phyloP scores from a whole-genome alignment of 2,888 invertebrate species.

The Drosophila percnosoma region DNA sequence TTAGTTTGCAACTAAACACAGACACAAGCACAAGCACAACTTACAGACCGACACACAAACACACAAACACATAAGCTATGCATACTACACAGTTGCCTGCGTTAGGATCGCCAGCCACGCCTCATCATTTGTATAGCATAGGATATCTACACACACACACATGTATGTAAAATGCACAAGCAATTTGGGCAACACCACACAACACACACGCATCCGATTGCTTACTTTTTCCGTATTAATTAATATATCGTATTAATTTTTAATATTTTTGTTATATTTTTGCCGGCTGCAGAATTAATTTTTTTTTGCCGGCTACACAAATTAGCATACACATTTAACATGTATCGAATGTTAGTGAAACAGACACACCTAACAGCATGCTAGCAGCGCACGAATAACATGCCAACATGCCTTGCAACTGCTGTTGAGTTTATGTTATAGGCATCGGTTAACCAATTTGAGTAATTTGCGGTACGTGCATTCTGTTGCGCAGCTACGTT shows the following conservation, averaged over 20 bases:
- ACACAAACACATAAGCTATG: not conserved
- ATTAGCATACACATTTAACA: conserved; percentile 29
- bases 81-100: conserved; percentile 12
- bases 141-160: conserved; percentile 6
- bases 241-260: conserved; percentile 2
- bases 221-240: not conserved
- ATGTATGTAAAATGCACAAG: conserved; percentile 4
- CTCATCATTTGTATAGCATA: conserved; percentile 16
- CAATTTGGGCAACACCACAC: not conserved
- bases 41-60: not conserved
- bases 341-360: conserved; percentile 24
- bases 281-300: conserved; percentile 21
- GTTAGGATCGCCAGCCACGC: conserved; percentile 36
- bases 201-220: not conserved
- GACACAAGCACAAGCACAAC: not conserved
- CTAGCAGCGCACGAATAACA: conserved; percentile 10
- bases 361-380: conserved; percentile 24
- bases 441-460: not conserved
- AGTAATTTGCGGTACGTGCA: not conserved
- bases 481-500: not conserved
- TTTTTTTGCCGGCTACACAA: conserved; percentile 42
- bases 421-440: not conserved
- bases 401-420: not conserved
- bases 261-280: not conserved
- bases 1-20: not conserved